Conservation (phyloP, 2,888 invertebrate species). For the Eupithecia pulchellata region DNA sequence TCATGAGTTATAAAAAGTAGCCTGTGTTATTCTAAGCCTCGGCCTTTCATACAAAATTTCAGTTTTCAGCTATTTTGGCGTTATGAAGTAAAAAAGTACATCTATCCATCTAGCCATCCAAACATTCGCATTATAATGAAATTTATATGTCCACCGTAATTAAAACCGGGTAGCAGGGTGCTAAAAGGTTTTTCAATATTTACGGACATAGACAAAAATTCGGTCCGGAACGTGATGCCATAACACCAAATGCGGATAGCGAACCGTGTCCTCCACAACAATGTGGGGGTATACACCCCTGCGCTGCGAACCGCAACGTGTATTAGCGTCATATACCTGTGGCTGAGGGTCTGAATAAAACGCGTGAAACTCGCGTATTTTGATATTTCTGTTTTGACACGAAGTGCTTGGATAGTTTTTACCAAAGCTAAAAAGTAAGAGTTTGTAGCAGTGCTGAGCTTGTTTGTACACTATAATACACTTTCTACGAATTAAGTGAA, state of each 20-base stretch:
- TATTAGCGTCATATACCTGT: conserved; percentile 1
- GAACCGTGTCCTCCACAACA: conserved; percentile 5
- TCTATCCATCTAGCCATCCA: not conserved
- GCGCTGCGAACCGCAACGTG: not conserved
- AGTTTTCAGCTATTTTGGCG: not conserved
- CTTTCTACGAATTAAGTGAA: no score
- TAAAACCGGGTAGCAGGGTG: not conserved
- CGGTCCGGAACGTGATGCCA: conserved; percentile 5
- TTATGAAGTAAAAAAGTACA: not conserved
- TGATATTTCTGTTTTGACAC: not conserved
- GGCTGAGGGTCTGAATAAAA: not conserved
- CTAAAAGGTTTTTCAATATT: conserved; percentile 3
- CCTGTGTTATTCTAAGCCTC: no score
- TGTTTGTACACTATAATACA: no score
- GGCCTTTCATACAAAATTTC: not conserved
- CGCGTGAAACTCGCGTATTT: conserved; percentile 1
- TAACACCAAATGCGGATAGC: not conserved
- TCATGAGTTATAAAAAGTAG: no score
- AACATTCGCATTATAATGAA: not conserved
- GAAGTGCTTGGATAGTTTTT: not conserved
- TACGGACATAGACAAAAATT: not conserved
- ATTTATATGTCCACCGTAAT: not conserved
- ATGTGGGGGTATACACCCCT: not conserved
- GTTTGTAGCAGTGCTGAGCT: no score
- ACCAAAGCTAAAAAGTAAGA: no score